These are phyloP conservation scores for Caenorhabditis briggsae DNA, from an alignment of 1,140 invertebrate genomes.

Conservation along the genomic window DNA sequence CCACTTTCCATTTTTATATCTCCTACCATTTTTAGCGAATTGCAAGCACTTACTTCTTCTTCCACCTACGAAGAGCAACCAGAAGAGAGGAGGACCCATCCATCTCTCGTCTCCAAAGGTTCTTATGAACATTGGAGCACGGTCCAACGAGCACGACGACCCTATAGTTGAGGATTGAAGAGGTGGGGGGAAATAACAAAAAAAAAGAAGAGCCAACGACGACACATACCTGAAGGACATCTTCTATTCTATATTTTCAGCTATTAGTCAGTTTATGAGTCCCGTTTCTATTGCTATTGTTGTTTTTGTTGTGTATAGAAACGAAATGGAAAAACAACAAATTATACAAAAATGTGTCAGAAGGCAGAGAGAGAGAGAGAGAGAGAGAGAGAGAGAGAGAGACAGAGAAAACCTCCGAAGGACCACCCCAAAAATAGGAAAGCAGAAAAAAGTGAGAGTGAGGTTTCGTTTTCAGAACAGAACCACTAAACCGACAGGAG, in stretches of 20 bases:
- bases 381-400: not conserved
- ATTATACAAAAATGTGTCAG: slow-evolving; percentile 21
- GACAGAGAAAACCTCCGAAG: not conserved
- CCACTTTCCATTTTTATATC: not conserved
- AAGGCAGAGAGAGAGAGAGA: too few species aligned
- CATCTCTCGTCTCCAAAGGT: slow-evolving; percentile 41
- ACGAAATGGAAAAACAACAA: not conserved
- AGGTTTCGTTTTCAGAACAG: slow-evolving; percentile 13
- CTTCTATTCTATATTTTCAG: not conserved
- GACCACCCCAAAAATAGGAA: not conserved
- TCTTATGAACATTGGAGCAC: slow-evolving; percentile 55
- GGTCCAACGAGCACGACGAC: slow-evolving; percentile 44
- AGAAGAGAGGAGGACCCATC: slow-evolving; percentile 27
- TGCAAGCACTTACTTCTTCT: slow-evolving; percentile 37
- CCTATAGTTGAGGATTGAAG: slow-evolving; percentile 9
- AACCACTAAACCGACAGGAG: not conserved
- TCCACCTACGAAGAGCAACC: slow-evolving; percentile 10
- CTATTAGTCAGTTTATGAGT: not conserved
- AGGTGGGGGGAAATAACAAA: not conserved
- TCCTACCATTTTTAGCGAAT: slow-evolving; percentile 33
- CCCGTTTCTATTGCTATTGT: slow-evolving; percentile 16
- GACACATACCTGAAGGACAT: not conserved
- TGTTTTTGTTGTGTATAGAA: not conserved
- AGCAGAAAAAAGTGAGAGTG: not conserved
- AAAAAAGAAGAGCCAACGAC: not conserved